Evolutionary conservation across 2,888 invertebrate species (phyloP).

Genomic region (Neoscelio sp.): DNA sequence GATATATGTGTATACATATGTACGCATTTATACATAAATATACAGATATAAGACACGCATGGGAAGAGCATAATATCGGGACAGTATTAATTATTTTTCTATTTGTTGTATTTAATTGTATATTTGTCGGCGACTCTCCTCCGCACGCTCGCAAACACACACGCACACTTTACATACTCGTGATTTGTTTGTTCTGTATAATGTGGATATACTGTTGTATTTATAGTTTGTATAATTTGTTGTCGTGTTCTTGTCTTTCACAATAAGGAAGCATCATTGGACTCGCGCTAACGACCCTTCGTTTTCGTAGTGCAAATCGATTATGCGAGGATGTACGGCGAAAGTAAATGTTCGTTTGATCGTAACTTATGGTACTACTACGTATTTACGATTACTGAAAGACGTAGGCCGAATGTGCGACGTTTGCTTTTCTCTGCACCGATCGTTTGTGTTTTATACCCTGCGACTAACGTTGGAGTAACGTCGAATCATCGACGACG

Average conservation of each 20-base stretch:
- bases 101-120: constrained; percentile 9
- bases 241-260: constrained; percentile 20
- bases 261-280: constrained; percentile 52
- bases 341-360: constrained; percentile 55
- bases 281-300: constrained; percentile 43
- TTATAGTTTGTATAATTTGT: constrained; percentile 37
- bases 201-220: constrained; percentile 45
- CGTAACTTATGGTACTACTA: constrained; percentile 50
- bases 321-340: constrained; percentile 41
- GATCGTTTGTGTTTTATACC: constrained; percentile 45
- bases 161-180: constrained; percentile 19
- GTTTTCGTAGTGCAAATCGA: constrained; percentile 29
- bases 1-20: constrained; percentile 62
- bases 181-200: constrained; percentile 23
- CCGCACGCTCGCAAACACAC: constrained; percentile 23
- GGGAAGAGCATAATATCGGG: constrained; percentile 76
- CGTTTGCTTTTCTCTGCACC: constrained; percentile 53
- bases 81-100: constrained; percentile 9
- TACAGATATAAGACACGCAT: constrained; percentile 74
- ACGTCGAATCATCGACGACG: constrained; percentile 37
- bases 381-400: constrained; percentile 55
- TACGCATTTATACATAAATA: constrained; percentile 63
- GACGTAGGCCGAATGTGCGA: constrained; percentile 61
- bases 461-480: constrained; percentile 42
- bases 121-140: constrained; percentile 18